Conservation (phyloP, 2,888 invertebrate genomes). For the Celastrina argiolus region DNA sequence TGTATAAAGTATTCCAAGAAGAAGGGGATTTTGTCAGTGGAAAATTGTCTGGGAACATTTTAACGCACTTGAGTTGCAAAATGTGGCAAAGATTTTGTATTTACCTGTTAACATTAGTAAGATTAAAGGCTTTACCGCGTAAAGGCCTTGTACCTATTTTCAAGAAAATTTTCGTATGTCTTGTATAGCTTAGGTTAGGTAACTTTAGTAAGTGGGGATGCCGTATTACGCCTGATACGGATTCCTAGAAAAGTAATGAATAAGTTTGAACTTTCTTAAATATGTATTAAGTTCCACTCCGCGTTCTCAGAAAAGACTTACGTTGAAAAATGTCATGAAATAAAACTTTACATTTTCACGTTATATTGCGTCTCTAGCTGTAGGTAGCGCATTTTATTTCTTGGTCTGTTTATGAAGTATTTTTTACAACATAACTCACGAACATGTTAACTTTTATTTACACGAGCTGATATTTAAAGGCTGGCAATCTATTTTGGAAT, state of each 20-base stretch:
- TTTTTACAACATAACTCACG: not conserved
- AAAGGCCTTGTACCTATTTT: not conserved
- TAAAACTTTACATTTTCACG: constrained; percentile 5
- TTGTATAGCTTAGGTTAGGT: not conserved
- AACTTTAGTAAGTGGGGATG: not conserved
- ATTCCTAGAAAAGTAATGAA: constrained; percentile 8
- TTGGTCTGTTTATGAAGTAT: not conserved
- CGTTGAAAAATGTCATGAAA: constrained; percentile 1
- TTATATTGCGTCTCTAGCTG: constrained; percentile 4
- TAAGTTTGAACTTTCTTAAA: constrained; percentile 7
- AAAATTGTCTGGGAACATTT: not conserved
- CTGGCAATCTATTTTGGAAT: too few relatives aligned
- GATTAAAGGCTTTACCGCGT: too few relatives aligned
- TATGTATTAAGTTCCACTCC: constrained; percentile 13
- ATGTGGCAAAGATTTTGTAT: too few relatives aligned
- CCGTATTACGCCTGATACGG: not conserved
- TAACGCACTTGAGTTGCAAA: too few relatives aligned
- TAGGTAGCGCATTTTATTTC: not conserved
- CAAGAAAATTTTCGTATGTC: not conserved
- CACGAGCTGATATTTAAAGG: too few relatives aligned
- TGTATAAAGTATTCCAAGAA: not conserved
- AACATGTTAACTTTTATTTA: too few relatives aligned
- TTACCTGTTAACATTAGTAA: too few relatives aligned
- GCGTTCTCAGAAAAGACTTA: not conserved
- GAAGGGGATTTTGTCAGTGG: not conserved